Conservation (phyloP, 2,113 vertebrate genomes). For the Panthera leo region DNA sequence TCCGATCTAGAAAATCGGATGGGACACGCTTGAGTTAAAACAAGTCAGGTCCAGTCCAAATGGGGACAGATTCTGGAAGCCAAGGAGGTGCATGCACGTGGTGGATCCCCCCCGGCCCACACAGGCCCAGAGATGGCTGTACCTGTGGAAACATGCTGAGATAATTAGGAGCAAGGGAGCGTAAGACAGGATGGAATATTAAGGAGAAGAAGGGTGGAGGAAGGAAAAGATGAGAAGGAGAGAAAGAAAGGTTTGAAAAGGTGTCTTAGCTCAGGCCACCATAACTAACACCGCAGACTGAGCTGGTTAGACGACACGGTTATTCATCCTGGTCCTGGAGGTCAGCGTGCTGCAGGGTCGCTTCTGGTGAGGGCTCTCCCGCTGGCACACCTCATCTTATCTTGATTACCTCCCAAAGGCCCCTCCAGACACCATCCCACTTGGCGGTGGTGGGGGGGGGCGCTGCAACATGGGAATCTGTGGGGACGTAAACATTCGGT, state of each 20-base stretch:
- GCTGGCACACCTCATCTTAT: neutral
- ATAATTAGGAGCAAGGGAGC: too few relatives aligned
- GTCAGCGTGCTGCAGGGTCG: neutral
- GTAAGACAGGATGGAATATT: neutral
- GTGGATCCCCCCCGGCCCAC: too few relatives aligned
- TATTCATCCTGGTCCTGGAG: neutral
- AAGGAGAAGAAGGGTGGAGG: neutral
- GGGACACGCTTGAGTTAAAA: neutral
- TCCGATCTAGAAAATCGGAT: neutral
- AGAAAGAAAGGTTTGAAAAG: neutral
- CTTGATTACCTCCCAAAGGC: neutral
- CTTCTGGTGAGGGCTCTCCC: neutral
- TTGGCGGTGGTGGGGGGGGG: neutral
- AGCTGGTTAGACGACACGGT: too few relatives aligned
- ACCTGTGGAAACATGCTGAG: neutral
- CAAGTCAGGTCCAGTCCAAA: neutral
- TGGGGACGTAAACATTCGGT: too few relatives aligned
- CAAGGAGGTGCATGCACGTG: too few relatives aligned
- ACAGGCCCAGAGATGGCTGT: too few relatives aligned
- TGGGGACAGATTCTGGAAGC: neutral
- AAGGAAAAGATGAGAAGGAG: neutral
- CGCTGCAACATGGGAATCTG: neutral
- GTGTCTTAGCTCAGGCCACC: neutral
- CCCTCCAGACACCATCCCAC: neutral
- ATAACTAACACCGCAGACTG: neutral